Evolutionary conservation across 2,797 vertebrate genomes (phyloP), one percentile per base, ranked within the genome.

Genomic region (Cryptoblepharus egeriae): DNA sequence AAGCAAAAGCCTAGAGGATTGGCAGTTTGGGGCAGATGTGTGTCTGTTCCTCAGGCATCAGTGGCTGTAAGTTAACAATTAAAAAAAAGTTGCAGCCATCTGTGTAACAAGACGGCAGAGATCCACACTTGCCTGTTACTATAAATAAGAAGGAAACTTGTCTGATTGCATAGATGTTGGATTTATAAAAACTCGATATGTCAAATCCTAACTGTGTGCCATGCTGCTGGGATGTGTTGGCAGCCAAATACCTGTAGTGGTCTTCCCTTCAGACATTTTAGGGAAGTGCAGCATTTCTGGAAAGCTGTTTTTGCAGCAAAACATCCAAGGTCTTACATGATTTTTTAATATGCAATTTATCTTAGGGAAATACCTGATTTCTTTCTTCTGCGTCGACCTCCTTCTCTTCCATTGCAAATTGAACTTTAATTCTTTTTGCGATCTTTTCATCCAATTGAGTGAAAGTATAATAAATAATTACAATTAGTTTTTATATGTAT

Each of bases 51-150:
- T 94, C 90, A 89, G 88, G 92, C 90, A 88, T 94, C 91, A 87
- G 89, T 94, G 91, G 92, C 91, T 94, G 88, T 93, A 93, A 93
- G 92, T 93, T 94, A 93, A 94, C 93, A 93, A 91, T 92, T 92
- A 91, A 73, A 35, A 77, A 94, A 95, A 94, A 81, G 85, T 93
- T 92, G 87, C 80, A 91, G 37, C 94, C 94, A 93, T 95, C 94
- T 95, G 94, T 93, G 94, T 93, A 93, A 93, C 93, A 93, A 93
- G 94, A 93, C 30, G 22, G 84, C 90, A 86, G 79, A 93, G 88
- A 90, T 92, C 92, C 93, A 91, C 81, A 92, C 87, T 86, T 77
- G 89, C 85, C 88, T 91, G 61, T 90, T 93, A 91, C 88, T 91
- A 87, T 90, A 94, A 94, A 90, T 92, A 92, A 90, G 85, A 86